Evolutionary conservation across 1,140 invertebrate species (phyloP).

Genomic region (Sinonovacula constricta): DNA sequence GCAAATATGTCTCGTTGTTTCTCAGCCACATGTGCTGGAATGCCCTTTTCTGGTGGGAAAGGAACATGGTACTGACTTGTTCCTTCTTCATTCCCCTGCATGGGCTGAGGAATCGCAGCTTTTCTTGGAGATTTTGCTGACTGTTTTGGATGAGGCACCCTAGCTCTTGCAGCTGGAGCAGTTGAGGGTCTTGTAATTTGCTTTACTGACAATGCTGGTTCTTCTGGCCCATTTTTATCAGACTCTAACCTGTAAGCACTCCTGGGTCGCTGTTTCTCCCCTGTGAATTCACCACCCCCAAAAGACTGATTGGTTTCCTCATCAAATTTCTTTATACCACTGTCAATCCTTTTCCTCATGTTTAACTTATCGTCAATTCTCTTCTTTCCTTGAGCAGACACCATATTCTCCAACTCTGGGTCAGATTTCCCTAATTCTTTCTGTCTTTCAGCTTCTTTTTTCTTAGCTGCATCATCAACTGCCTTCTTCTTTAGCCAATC

Average conservation of each 20-base stretch:
- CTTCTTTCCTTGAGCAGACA: slow-evolving; percentile 65
- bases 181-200: slow-evolving; percentile 52
- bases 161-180: slow-evolving; percentile 52
- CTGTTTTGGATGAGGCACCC: slow-evolving; percentile 55
- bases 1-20: slow-evolving; percentile 64
- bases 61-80: slow-evolving; percentile 64
- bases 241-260: slow-evolving; percentile 55
- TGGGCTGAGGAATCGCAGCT: slow-evolving; percentile 52
- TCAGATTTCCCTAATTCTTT: slow-evolving; percentile 68
- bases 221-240: slow-evolving; percentile 38
- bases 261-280: slow-evolving; percentile 35
- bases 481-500: slow-evolving; percentile 68
- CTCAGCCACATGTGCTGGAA: slow-evolving; percentile 59
- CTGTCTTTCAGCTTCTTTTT: slow-evolving; percentile 57
- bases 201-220: slow-evolving; percentile 33
- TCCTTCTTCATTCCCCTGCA: slow-evolving; percentile 53
- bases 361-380: slow-evolving; percentile 65
- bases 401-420: slow-evolving; percentile 66
- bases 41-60: slow-evolving; percentile 61
- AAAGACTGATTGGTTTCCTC: slow-evolving; percentile 58
- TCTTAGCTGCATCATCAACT: slow-evolving; percentile 58
- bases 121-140: slow-evolving; percentile 61
- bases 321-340: slow-evolving; percentile 63
- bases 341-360: slow-evolving; percentile 66
- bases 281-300: slow-evolving; percentile 47